Evolutionary conservation across 2,113 vertebrate genomes (phyloP).

Genomic region (Sarotherodon lohbergeri): DNA sequence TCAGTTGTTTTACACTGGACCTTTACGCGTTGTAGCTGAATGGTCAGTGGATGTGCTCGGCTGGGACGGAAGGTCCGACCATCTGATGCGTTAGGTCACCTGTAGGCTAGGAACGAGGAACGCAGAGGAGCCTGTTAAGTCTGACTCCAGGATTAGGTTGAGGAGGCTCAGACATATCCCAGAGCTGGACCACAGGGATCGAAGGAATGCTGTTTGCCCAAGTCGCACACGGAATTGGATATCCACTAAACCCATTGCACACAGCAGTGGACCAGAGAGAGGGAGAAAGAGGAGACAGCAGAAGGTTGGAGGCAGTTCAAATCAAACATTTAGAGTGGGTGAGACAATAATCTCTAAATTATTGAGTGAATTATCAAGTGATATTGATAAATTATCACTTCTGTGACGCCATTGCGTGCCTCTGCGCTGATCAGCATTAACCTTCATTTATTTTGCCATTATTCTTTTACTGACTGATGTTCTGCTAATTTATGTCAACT

Average conservation of each 20-base stretch:
- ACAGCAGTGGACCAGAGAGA: neutral
- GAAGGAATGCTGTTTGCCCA: slow-evolving; percentile 40
- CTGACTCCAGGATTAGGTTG: neutral
- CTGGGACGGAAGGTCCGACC: neutral
- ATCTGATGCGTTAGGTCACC: neutral
- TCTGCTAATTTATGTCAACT: neutral
- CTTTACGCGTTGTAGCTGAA: neutral
- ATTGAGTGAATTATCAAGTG: neutral
- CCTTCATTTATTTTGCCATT: neutral
- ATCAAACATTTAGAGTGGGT: neutral
- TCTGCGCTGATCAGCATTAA: neutral
- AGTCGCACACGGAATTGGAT: slow-evolving; percentile 9
- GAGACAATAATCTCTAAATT: neutral
- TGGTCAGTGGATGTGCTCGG: neutral
- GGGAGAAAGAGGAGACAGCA: neutral
- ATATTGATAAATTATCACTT: neutral
- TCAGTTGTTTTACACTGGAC: neutral
- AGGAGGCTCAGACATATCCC: neutral
- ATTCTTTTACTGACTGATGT: neutral
- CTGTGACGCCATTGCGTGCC: neutral
- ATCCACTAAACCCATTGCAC: slow-evolving; percentile 13
- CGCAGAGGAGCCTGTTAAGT: neutral
- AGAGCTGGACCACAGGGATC: slow-evolving; percentile 18
- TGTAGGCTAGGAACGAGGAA: neutral
- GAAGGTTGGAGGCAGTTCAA: neutral